phyloP scores from a whole-genome alignment of 2,888 invertebrate genomes.

The Lissonota sp. region DNA sequence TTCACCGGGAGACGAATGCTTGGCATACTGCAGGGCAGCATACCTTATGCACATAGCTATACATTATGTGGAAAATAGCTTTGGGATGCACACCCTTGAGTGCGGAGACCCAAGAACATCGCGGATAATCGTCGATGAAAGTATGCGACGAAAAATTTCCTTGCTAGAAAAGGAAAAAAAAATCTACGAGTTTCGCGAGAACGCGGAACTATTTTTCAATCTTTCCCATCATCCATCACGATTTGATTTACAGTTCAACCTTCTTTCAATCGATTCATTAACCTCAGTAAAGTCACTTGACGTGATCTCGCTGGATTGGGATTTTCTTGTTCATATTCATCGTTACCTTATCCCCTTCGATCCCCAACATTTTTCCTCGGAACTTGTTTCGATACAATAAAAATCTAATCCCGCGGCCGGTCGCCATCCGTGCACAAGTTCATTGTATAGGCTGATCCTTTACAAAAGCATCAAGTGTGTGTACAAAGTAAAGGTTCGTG shows the following conservation, averaged over 20 bases:
- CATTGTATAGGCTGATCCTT: background rate
- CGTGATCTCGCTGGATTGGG: background rate
- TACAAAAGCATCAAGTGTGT: constrained; percentile 1
- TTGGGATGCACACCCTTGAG: background rate
- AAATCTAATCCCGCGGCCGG: background rate
- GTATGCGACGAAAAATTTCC: constrained; percentile 43
- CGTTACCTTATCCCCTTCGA: background rate
- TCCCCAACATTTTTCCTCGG: background rate
- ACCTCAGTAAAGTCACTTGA: background rate
- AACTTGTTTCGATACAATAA: constrained; percentile 3
- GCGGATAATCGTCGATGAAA: constrained; percentile 47
- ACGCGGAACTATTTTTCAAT: constrained; percentile 38
- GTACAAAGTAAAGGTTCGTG: constrained; percentile 15
- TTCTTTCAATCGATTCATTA: background rate
- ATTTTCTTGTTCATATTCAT: background rate
- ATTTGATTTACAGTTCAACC: background rate
- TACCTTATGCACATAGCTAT: background rate
- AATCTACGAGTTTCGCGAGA: constrained; percentile 41
- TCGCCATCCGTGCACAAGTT: background rate
- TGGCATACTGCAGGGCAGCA: constrained; percentile 32
- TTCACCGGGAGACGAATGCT: constrained; percentile 51
- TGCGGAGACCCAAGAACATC: constrained; percentile 9
- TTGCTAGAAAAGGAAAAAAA: constrained; percentile 17
- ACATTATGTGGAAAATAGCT: background rate
- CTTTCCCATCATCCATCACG: background rate